These are phyloP conservation scores for Crotalus viridis DNA, from an alignment of 2,113 vertebrate species.

Conservation along the genomic window DNA sequence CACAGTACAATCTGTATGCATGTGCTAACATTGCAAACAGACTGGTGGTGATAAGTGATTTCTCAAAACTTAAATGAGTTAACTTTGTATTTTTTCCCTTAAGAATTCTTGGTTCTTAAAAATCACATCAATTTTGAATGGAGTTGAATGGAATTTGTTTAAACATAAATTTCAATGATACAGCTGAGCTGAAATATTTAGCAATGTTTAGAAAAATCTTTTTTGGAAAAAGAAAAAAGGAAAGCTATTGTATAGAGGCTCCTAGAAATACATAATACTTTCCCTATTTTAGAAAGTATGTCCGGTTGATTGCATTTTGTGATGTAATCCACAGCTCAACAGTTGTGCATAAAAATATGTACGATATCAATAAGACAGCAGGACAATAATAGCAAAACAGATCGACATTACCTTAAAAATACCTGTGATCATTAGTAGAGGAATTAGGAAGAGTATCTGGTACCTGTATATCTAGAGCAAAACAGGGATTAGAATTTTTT, in stretches of 20 bases:
- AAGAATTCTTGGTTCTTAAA: background rate
- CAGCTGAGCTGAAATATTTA: background rate
- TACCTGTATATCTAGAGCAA: too few relatives aligned
- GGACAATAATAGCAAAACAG: background rate
- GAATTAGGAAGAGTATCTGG: too few relatives aligned
- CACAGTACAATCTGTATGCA: background rate
- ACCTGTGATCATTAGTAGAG: too few relatives aligned
- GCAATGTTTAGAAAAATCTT: background rate
- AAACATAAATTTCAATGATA: background rate
- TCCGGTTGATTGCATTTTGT: background rate
- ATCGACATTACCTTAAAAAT: too few relatives aligned
- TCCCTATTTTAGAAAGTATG: background rate
- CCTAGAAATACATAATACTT: background rate
- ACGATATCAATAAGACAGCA: background rate
- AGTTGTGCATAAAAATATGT: background rate
- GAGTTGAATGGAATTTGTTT: background rate
- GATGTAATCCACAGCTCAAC: background rate
- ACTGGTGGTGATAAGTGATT: background rate
- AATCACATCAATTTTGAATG: background rate
- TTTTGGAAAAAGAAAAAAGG: background rate
- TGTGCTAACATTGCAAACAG: background rate
- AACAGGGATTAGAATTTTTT: too few relatives aligned
- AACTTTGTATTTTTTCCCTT: background rate
- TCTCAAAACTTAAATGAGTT: background rate
- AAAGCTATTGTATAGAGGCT: background rate